Base-by-base conservation (phyloP, 2,113 vertebrate species). In the Nicator chloris region DNA sequence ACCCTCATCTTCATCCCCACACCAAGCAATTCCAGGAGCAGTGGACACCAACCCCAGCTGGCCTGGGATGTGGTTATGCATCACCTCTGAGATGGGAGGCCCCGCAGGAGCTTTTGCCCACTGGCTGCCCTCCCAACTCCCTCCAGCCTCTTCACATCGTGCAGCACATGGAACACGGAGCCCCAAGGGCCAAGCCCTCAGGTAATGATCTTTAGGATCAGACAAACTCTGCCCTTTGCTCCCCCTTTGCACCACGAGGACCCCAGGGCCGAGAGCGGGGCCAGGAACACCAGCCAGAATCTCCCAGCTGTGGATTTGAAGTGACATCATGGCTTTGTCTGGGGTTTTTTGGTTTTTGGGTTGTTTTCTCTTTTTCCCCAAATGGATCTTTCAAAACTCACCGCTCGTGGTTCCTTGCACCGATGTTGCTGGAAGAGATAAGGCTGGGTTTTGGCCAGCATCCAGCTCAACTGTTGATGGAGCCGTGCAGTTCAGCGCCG, bases 351-450 rank as follows among this genome's bases (percentile, higher is more conserved):
- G 28, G 10, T 15, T 51, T 51, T 8, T 49, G 33, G 28, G 10
- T 19, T 31, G 4, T 18, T 61, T 28, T 24, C 18, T 5, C 4
- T 49, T 6, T 18, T 20, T 9, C n/a, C 28, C 45, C 70, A 26
- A 82, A 20, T 13, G 28, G 45, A 51, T 54, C 86, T 88, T 91
- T 88, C 65, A 65, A 40, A 94, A 49, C 59, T 73, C 83, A 35
- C 57, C 57, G 49, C 65, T 69, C 50, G 63, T 91, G 94, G 95
- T 40, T 96, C 60, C 86, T 94, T 84, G 75, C 92, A 82, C 80
- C 0, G 30, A 33, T 77, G 86, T 95, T 87, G 59, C 86, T 92
- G 28, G 61, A 78, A 50, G 47, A 92, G 94, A 95, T 95, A 96
- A 97, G 92, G 11, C 85, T 30, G 79, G 27, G 16, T 39, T 59